A percentile compares a stretch with the other conserved stretches of the same genome.
Evolutionary conservation across 2,113 vertebrate genomes (phyloP).

Genomic region (Empidonax traillii): DNA sequence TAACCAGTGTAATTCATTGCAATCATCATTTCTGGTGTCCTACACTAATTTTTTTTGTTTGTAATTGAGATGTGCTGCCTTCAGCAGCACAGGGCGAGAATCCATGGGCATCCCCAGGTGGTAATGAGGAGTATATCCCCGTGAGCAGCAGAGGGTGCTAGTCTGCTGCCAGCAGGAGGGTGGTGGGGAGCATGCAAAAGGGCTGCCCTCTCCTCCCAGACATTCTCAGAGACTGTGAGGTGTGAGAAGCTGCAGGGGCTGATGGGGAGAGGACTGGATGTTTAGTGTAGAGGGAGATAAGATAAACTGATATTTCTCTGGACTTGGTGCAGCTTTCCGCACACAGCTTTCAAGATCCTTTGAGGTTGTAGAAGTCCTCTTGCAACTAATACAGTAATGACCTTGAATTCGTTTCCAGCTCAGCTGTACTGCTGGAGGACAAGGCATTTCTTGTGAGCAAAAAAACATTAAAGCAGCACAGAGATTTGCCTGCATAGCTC

Average conservation of each 20-base stretch:
- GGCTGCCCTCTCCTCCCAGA: not conserved
- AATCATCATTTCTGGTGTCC: not conserved
- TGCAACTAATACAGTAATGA: slow-evolving; percentile 50
- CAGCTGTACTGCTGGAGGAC: slow-evolving; percentile 46
- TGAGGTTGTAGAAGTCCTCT: slow-evolving; percentile 6
- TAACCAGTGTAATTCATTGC: not conserved
- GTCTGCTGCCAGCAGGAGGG: not conserved
- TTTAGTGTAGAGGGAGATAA: not conserved
- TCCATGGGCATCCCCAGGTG: not conserved
- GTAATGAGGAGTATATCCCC: not conserved
- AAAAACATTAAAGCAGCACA: slow-evolving; percentile 37
- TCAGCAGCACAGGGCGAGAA: not conserved
- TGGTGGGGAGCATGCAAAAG: not conserved
- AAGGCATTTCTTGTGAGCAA: slow-evolving; percentile 61
- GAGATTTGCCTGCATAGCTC: slow-evolving; percentile 45
- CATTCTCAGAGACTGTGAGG: not conserved
- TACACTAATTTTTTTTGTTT: not conserved
- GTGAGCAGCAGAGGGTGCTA: not conserved
- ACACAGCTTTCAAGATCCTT: not conserved
- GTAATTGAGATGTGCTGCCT: not conserved
- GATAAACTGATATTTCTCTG: not conserved
- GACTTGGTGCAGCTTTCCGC: not conserved
- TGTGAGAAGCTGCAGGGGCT: not conserved
- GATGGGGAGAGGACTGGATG: not conserved
- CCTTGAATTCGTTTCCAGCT: slow-evolving; percentile 58